Conservation (phyloP, 2,797 vertebrate species). For the Spea hammondii region DNA sequence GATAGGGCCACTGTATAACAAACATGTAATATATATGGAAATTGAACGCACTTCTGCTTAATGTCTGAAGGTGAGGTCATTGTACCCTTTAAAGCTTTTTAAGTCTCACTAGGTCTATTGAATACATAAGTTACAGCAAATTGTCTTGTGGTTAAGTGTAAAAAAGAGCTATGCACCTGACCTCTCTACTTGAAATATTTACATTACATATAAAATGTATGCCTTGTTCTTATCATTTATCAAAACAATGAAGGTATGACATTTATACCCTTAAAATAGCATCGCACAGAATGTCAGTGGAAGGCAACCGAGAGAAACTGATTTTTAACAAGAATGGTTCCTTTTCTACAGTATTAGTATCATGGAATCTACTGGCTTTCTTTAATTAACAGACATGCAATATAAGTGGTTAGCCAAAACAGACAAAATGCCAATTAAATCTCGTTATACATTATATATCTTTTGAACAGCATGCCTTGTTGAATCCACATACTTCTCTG, state of each 20-base stretch:
- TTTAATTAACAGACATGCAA: no score
- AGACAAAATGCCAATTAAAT: no score
- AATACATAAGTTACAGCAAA: constrained; percentile 1
- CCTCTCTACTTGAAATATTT: background rate
- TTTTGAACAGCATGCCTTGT: no score
- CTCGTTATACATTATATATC: no score
- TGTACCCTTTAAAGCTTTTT: background rate
- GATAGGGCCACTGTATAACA: background rate
- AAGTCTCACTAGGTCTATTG: background rate
- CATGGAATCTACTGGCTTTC: no score
- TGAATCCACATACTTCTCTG: no score
- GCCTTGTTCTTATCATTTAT: background rate
- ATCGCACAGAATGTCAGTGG: background rate
- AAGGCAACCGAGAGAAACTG: background rate
- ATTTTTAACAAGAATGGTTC: constrained; percentile 2
- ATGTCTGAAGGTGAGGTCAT: background rate
- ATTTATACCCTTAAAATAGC: background rate
- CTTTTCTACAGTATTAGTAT: background rate
- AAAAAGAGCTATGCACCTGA: background rate
- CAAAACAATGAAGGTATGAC: background rate
- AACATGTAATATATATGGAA: background rate
- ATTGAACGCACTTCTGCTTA: background rate
- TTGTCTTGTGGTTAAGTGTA: background rate
- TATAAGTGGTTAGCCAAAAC: no score
- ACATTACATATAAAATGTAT: background rate